Evolutionary conservation across 2,888 invertebrate species (phyloP), one percentile per base, ranked within the genome.

Genomic region (Tholera decimalis): DNA sequence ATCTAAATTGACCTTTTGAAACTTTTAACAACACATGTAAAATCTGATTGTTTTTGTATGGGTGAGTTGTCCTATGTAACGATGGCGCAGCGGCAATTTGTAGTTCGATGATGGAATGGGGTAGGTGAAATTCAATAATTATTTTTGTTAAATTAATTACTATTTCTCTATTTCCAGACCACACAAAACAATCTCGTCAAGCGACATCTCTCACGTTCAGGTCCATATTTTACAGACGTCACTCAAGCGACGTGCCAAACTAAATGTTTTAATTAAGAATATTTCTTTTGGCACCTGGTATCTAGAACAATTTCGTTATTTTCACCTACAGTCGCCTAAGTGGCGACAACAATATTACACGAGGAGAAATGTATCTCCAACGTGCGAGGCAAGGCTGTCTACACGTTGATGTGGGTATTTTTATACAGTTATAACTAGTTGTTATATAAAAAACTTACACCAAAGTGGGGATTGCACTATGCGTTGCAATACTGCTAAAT

Each of bases 201-300:
- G 30, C 5, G 26, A 57, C 22, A 22, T 33, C 59, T 41, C 46
- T 13, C 35, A 50, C 64, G 57, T 49, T 11, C 13, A 18, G 1
- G 18, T 15, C 20, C 13, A 41, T 26, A 46, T 51, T 70, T 69
- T 41, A 22, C 37, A 33, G 43, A 43, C 33, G 15, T 62, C 58
- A 51, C 28, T n/a, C 3, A n/a, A 44, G 13, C 13, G 28, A 9
- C 1, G 20, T 49, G 62, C 63, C 47, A 72, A 76, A 58, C 26
- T 47, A 68, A 72, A 72, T 46, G 35, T 77, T 73, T 77, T 65
- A 60, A 51, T 54, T 62, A 50, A 37, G 24, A 69, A 22, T 54
- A 60, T 77, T 73, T 55, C 18, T 54, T 64, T 73, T 73, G 62
- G 65, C 69, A 77, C 24, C 62, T 54, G 50, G 18, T 49, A 24